A percentile compares a stretch with the other conserved stretches of the same genome.
Evolutionary conservation across 2,113 vertebrate genomes (phyloP).

Genomic region (Rissa tridactyla): DNA sequence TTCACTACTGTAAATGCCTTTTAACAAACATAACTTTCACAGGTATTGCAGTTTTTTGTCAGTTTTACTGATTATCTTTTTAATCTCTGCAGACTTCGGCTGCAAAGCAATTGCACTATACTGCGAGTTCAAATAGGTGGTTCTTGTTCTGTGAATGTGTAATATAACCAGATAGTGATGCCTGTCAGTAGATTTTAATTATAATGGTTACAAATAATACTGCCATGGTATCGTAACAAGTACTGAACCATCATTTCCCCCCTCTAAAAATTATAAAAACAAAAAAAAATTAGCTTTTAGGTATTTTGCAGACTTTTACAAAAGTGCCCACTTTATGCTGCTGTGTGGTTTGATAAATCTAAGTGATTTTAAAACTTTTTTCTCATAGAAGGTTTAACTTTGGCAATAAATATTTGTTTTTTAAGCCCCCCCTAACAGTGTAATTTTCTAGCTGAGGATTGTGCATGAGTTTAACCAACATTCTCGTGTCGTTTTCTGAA

Average conservation of each 20-base stretch:
- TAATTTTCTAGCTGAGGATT: slow-evolving; percentile 78
- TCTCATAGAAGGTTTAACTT: slow-evolving; percentile 78
- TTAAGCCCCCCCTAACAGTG: slow-evolving; percentile 52
- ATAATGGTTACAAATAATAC: slow-evolving; percentile 61
- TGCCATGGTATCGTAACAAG: slow-evolving; percentile 67
- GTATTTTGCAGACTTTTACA: slow-evolving; percentile 79
- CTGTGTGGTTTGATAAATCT: slow-evolving; percentile 80
- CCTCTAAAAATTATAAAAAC: slow-evolving; percentile 53
- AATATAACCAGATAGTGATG: slow-evolving; percentile 53
- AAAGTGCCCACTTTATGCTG: slow-evolving; percentile 85
- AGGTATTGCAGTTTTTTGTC: slow-evolving; percentile 78
- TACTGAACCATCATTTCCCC: slow-evolving; percentile 64
- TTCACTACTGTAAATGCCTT: slow-evolving; percentile 97
- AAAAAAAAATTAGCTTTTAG: slow-evolving; percentile 73
- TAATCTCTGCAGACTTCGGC: slow-evolving; percentile 75
- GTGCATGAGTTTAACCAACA: slow-evolving; percentile 72
- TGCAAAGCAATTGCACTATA: slow-evolving; percentile 82
- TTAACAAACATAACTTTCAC: slow-evolving; percentile 74
- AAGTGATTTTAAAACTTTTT: slow-evolving; percentile 82
- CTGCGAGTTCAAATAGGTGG: slow-evolving; percentile 68
- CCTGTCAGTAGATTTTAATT: slow-evolving; percentile 52
- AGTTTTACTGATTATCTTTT: slow-evolving; percentile 74
- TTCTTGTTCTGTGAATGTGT: slow-evolving; percentile 75
- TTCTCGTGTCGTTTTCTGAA: slow-evolving; percentile 69
- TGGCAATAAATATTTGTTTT: slow-evolving; percentile 82